Evolutionary conservation across 2,113 vertebrate species (phyloP).

Genomic region (Dicerorhinus sumatrensis): DNA sequence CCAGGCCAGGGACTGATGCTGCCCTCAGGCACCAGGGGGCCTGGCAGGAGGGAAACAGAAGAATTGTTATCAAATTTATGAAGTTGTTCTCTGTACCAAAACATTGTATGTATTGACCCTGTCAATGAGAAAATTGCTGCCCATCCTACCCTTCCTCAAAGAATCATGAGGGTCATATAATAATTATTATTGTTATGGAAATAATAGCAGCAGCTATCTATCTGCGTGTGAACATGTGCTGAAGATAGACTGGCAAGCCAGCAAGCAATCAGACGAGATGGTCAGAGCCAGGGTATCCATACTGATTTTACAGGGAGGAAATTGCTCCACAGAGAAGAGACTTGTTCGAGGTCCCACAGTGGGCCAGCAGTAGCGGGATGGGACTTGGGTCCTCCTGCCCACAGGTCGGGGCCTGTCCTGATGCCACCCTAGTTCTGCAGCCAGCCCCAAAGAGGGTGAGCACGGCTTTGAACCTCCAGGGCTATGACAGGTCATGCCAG

Average conservation of each 20-base stretch:
- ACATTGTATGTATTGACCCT: not conserved
- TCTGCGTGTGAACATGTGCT: not conserved
- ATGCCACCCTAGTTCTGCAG: not conserved
- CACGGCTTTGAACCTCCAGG: not conserved
- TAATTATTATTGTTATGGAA: not conserved
- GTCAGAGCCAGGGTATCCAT: not conserved
- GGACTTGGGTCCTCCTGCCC: not conserved
- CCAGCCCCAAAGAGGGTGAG: not conserved
- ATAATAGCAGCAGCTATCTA: not conserved
- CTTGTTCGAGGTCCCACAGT: not conserved
- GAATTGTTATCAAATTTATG: not conserved
- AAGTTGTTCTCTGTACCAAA: not conserved
- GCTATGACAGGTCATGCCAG: not conserved
- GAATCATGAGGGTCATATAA: not conserved
- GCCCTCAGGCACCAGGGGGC: not conserved
- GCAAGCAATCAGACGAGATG: not conserved
- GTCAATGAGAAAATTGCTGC: not conserved
- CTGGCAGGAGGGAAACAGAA: not conserved
- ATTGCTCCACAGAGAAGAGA: not conserved
- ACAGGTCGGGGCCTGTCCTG: not conserved
- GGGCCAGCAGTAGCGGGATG: not conserved
- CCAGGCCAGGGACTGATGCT: not conserved
- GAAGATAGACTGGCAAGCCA: not conserved
- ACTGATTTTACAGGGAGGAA: not conserved
- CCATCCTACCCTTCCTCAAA: not conserved